phyloP scores from a whole-genome alignment of 2,113 vertebrate species.

The Jacana jacana region DNA sequence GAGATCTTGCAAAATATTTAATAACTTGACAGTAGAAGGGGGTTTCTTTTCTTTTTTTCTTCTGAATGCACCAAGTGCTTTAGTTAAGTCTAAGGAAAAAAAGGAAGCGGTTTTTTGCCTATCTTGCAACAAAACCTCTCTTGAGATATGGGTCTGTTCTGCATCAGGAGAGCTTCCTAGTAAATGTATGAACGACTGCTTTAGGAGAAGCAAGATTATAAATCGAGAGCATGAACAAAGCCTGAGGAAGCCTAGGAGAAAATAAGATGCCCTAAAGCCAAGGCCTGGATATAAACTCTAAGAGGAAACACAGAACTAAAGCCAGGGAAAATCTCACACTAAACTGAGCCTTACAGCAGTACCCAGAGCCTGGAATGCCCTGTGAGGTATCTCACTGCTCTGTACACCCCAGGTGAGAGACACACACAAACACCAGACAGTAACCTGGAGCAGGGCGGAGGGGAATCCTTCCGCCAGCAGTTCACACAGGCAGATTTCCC shows the following conservation, averaged over 20 bases:
- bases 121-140: neutral
- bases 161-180: neutral
- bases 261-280: neutral
- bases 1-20: neutral
- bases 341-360: neutral
- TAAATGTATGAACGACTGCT: neutral
- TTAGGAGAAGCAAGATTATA: neutral
- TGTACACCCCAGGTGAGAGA: rapidly evolving
- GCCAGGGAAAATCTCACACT: neutral
- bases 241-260: neutral
- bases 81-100: neutral
- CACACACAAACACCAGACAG: rapidly evolving
- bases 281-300: neutral
- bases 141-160: neutral
- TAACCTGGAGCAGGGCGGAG: too few relatives aligned
- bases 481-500: neutral
- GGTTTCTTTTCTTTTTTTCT: neutral
- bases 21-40: neutral
- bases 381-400: rapidly evolving
- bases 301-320: neutral
- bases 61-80: neutral
- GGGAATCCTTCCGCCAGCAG: rapidly evolving
- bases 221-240: neutral
- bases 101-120: neutral
- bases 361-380: neutral